A percentile compares a stretch with the other conserved stretches of the same genome.
These are phyloP conservation scores for Dreissena rostriformis DNA, from an alignment of 1,140 invertebrate genomes.

Conservation along the genomic window DNA sequence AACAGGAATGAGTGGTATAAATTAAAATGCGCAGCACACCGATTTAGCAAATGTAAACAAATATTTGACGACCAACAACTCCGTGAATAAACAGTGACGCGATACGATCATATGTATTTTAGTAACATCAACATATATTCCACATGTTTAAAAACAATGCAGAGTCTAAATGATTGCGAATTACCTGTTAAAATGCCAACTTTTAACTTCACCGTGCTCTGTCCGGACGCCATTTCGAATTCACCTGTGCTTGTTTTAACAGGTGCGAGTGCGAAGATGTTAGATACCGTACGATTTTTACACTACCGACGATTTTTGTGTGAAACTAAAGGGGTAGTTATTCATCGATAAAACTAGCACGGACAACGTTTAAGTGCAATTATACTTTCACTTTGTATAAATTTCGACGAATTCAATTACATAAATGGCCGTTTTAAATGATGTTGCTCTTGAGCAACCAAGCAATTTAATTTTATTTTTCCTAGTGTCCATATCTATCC, in stretches of 20 bases:
- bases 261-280: background rate
- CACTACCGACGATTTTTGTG: too few relatives aligned
- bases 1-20: too few relatives aligned
- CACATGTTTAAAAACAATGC: background rate
- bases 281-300: background rate
- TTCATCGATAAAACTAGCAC: too few relatives aligned
- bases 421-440: too few relatives aligned
- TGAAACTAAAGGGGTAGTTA: too few relatives aligned
- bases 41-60: background rate
- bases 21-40: background rate
- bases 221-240: conserved; percentile 41
- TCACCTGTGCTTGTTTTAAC: background rate
- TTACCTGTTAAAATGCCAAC: conserved; percentile 52
- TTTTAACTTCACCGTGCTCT: conserved; percentile 41
- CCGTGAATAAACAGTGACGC: background rate
- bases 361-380: too few relatives aligned
- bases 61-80: background rate
- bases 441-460: too few relatives aligned
- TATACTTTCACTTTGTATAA: too few relatives aligned
- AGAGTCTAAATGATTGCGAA: background rate
- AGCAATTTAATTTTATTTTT: too few relatives aligned
- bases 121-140: background rate
- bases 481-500: too few relatives aligned
- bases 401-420: too few relatives aligned
- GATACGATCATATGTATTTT: background rate